Percentiles rank a stretch among this genome's conserved stretches.
These are phyloP conservation scores for Coregonus ussuriensis DNA, from an alignment of 2,797 vertebrate species.

Conservation along the genomic window DNA sequence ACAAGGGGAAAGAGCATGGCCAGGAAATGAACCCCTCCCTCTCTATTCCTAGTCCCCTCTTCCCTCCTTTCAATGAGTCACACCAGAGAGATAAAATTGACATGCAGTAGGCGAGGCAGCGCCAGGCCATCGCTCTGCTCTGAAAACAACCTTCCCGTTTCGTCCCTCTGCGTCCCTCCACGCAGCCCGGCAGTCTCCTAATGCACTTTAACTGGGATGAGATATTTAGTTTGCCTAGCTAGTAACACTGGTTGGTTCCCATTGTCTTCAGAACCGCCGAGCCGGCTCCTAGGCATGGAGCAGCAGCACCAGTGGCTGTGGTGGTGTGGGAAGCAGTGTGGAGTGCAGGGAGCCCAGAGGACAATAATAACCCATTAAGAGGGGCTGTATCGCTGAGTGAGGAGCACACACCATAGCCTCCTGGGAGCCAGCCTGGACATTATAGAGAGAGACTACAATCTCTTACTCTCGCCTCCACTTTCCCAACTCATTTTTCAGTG, in stretches of 20 bases:
- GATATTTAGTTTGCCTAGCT: background rate
- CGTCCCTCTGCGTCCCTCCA: background rate
- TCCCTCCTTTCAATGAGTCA: background rate
- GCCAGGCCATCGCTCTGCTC: background rate
- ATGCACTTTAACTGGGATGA: background rate
- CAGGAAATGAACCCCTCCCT: background rate
- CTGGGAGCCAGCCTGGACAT: slow-evolving; percentile 35
- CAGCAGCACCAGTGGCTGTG: background rate
- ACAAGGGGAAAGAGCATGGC: background rate
- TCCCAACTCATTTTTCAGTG: slow-evolving; percentile 53
- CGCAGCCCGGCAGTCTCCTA: background rate
- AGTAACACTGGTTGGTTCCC: background rate
- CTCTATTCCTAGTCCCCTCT: background rate
- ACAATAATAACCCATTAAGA: slow-evolving; percentile 9
- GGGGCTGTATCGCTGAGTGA: background rate
- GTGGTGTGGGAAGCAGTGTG: background rate
- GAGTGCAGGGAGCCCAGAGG: background rate
- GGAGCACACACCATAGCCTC: slow-evolving; percentile 11
- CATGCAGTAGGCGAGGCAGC: background rate
- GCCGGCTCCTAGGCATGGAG: background rate
- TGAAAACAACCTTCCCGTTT: background rate
- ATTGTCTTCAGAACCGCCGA: background rate
- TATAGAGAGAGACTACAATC: slow-evolving; percentile 50
- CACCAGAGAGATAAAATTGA: background rate
- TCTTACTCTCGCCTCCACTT: slow-evolving; percentile 44